Evolutionary conservation across 2,113 vertebrate genomes (phyloP).

Genomic region (Mirounga angustirostris): DNA sequence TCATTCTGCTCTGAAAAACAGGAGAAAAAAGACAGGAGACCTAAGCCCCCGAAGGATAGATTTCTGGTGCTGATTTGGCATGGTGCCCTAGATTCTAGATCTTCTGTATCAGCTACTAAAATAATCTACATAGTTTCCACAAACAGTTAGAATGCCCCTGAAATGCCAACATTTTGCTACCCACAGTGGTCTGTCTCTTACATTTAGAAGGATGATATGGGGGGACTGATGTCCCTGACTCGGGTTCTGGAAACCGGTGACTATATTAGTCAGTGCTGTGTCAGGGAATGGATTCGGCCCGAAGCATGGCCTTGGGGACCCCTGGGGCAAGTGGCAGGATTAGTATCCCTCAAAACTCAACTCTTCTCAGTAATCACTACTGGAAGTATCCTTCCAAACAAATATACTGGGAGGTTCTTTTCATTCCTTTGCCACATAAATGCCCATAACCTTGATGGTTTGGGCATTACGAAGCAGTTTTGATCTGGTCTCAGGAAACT

Average conservation of each 20-base stretch:
- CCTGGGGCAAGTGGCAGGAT: neutral
- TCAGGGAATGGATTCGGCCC: neutral
- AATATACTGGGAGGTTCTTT: neutral
- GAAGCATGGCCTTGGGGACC: neutral
- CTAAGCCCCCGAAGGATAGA: neutral
- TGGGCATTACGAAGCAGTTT: neutral
- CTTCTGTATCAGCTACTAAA: neutral
- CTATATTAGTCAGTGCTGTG: neutral
- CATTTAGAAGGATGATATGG: neutral
- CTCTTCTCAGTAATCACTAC: neutral
- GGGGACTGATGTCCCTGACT: neutral
- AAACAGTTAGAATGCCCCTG: neutral
- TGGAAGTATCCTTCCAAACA: neutral
- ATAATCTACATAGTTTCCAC: neutral
- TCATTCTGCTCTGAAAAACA: neutral
- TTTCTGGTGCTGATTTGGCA: neutral
- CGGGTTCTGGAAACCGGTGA: neutral
- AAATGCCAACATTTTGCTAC: neutral
- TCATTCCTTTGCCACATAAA: neutral
- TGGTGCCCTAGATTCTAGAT: neutral
- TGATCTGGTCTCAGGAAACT: neutral
- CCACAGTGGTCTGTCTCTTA: neutral
- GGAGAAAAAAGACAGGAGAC: neutral
- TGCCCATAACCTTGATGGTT: neutral
- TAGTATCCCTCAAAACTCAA: neutral